Conservation (phyloP, 2,888 invertebrate species). For the Hypolimnas misippus region DNA sequence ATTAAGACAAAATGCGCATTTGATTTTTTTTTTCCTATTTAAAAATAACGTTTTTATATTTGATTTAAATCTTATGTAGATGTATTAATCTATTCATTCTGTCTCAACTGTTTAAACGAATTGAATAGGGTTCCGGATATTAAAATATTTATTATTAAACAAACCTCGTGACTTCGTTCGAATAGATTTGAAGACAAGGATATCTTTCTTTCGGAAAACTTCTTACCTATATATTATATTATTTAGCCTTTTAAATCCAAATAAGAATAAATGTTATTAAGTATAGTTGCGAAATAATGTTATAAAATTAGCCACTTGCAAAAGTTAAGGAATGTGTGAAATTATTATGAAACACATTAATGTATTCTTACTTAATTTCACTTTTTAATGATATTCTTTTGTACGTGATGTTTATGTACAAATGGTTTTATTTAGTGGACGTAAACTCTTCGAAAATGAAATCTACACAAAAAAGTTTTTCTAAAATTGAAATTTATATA, state of each 20-base stretch:
- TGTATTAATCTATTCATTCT: constrained; percentile 41
- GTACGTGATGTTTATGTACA: background rate
- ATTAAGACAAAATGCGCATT: background rate
- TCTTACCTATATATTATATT: too few species aligned
- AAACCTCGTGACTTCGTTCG: background rate
- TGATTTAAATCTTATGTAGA: constrained; percentile 33
- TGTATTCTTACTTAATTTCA: background rate
- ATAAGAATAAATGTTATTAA: too few species aligned
- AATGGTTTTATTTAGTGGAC: too few species aligned
- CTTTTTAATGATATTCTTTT: background rate
- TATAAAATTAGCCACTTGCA: background rate
- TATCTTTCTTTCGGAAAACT: background rate
- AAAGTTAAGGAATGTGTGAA: background rate
- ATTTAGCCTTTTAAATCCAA: too few species aligned
- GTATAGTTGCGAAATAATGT: too few species aligned
- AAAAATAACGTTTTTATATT: constrained; percentile 4
- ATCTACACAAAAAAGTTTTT: too few species aligned
- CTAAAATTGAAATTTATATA: too few species aligned
- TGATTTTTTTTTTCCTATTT: background rate
- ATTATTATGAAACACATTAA: background rate
- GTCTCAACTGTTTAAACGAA: constrained; percentile 28
- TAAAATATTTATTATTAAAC: constrained; percentile 1
- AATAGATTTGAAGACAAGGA: background rate
- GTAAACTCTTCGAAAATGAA: background rate
- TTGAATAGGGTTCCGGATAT: constrained; percentile 10